Percentiles rank a stretch among this genome's conserved stretches.
Conservation (phyloP, 2,888 invertebrate genomes). For the Ariolimax columbianus region DNA sequence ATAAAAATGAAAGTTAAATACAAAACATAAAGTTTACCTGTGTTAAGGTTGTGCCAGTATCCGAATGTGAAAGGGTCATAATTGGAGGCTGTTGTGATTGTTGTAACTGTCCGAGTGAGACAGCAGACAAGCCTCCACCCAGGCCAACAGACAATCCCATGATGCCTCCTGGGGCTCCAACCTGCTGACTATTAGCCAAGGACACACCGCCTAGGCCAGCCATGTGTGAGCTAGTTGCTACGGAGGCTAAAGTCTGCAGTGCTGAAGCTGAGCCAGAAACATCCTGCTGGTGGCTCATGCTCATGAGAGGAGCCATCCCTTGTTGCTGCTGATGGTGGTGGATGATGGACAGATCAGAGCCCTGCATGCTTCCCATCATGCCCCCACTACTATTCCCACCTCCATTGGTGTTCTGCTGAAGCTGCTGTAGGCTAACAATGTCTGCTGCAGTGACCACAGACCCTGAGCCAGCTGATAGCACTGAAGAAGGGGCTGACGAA, state of each 20-base stretch:
- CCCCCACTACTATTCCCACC: slow-evolving; percentile 9
- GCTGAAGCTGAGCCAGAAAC: slow-evolving; percentile 38
- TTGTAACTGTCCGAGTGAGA: slow-evolving; percentile 39
- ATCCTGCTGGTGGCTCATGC: slow-evolving; percentile 35
- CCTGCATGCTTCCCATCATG: slow-evolving; percentile 22
- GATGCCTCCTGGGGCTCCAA: neutral
- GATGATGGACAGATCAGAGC: slow-evolving; percentile 30
- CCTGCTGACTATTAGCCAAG: slow-evolving; percentile 22
- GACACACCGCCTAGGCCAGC: slow-evolving; percentile 19
- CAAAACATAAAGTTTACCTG: slow-evolving; percentile 18
- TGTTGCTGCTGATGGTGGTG: slow-evolving; percentile 39
- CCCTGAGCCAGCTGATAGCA: slow-evolving; percentile 23
- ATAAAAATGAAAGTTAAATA: neutral
- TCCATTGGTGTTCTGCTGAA: neutral
- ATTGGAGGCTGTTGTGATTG: slow-evolving; percentile 44
- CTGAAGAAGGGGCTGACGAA: slow-evolving; percentile 34
- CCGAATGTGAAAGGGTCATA: slow-evolving; percentile 45
- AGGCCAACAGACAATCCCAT: slow-evolving; percentile 43
- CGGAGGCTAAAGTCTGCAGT: slow-evolving; percentile 48
- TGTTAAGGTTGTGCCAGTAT: slow-evolving; percentile 13
- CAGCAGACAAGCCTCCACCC: slow-evolving; percentile 12
- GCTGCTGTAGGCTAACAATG: slow-evolving; percentile 37
- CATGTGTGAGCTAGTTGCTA: slow-evolving; percentile 49
- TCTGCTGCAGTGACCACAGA: slow-evolving; percentile 29
- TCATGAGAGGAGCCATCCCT: slow-evolving; percentile 18